Evolutionary conservation across 2,797 vertebrate genomes (phyloP), one percentile per base, ranked within the genome.

Genomic region (Peromyscus eremicus): DNA sequence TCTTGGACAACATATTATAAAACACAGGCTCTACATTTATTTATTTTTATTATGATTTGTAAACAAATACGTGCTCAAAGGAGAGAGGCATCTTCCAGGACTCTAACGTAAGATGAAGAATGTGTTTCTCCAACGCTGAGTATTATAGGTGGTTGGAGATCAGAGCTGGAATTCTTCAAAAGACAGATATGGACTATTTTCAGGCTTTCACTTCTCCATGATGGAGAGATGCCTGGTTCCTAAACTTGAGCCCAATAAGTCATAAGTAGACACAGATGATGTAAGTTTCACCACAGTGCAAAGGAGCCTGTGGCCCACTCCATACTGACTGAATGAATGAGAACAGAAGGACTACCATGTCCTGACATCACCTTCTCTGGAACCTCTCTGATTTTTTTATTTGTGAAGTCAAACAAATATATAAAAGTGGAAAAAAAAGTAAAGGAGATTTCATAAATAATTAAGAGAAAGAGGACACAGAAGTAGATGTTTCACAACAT

Each of bases 31-130:
- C 13, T 27, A 37, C 52, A 7, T 11, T 37, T 1, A 7, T n/a
- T 75, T 9, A n/a, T 25, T n/a, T 21, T 17, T 46, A 3, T 6
- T 37, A 34, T 84, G 9, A 2, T 49, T 46, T 37, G 43, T 13
- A 87, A 46, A 55, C 12, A 37, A 52, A 62, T 12, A 4, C 11
- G 16, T 66, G 49, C 49, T n/a, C n/a, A 57, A 86, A 34, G 19
- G 10, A 43, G 2, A 13, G 10, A 19, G 4, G 1, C 7, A 76
- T 4, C 2, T 6, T 8, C 32, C 17, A 9, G 1, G 5, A 11
- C 4, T 64, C 29, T 23, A 10, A 12, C 23, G 6, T 19, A 76
- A 82, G 32, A 29, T 43, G 27, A 49, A 34, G 40, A 17, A 14
- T 19, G 2, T 10, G 5, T 68, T 84, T 82, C 27, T 4, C 6